Evolutionary conservation across 23 tunicate genomes (phyloP).

Genomic region (Trididemnum clinides): DNA sequence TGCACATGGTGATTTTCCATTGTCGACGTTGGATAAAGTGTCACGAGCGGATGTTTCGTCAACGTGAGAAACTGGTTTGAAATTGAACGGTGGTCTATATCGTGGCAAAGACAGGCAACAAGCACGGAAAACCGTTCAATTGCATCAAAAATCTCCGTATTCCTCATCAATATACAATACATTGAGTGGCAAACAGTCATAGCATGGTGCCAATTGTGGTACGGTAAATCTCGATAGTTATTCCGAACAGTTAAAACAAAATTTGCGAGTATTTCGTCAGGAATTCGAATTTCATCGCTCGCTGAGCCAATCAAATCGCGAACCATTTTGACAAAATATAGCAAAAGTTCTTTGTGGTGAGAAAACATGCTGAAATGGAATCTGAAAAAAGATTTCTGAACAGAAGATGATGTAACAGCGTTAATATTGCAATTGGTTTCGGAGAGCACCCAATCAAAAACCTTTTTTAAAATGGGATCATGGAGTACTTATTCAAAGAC

Average conservation of each 20-base stretch:
- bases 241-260: conserved; percentile 60
- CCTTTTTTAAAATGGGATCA: too few relatives aligned
- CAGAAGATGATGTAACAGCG: not conserved
- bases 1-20: conserved; percentile 79
- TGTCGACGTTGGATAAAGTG: conserved; percentile 69
- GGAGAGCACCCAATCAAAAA: too few relatives aligned
- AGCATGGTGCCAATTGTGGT: conserved; percentile 91
- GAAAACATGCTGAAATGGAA: conserved; percentile 45
- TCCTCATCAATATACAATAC: conserved; percentile 66
- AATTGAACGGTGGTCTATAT: conserved; percentile 72
- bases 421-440: not conserved
- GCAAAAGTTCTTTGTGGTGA: conserved; percentile 39
- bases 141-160: conserved; percentile 36
- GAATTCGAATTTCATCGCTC: not conserved
- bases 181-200: conserved; percentile 79
- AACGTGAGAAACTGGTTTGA: conserved; percentile 70
- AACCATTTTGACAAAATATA: conserved; percentile 59
- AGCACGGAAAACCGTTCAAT: conserved; percentile 54
- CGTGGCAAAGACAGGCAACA: conserved; percentile 70
- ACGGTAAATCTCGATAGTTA: conserved; percentile 64
- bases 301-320: conserved; percentile 4
- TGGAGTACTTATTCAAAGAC: too few relatives aligned
- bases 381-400: conserved; percentile 20
- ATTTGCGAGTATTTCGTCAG: conserved; percentile 33
- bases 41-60: conserved; percentile 51